Conservation (phyloP, 2,113 vertebrate species). For the Dicerorhinus sumatrensis region DNA sequence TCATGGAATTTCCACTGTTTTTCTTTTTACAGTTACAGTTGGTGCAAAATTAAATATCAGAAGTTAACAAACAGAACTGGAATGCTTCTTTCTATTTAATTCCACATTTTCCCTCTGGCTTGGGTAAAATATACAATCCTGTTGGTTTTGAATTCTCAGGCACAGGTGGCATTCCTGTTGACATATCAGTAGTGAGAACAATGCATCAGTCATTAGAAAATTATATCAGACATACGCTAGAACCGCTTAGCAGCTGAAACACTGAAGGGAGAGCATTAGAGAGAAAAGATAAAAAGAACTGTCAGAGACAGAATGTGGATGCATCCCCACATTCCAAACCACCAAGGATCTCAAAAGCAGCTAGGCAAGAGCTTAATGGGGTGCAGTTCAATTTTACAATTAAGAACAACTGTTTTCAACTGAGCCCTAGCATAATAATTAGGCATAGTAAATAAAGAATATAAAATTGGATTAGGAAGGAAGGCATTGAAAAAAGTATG, state of each 20-base stretch:
- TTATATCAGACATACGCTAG: conserved; percentile 44
- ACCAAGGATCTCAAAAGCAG: conserved; percentile 60
- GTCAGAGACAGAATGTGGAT: conserved; percentile 14
- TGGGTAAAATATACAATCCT: not conserved
- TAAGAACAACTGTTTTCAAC: conserved; percentile 75
- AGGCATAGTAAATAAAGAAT: conserved; percentile 64
- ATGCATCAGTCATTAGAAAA: conserved; percentile 63
- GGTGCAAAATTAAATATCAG: conserved; percentile 23
- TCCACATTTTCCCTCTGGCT: conserved; percentile 34
- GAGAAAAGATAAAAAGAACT: conserved; percentile 44
- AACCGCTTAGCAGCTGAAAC: conserved; percentile 47
- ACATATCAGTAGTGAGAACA: conserved; percentile 40
- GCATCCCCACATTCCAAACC: conserved; percentile 10
- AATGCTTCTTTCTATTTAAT: conserved; percentile 53
- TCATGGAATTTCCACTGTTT: not conserved
- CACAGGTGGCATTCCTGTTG: conserved; percentile 66
- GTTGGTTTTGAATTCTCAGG: conserved; percentile 59
- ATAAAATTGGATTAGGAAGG: conserved; percentile 60
- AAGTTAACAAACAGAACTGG: conserved; percentile 43
- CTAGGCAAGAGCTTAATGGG: conserved; percentile 46
- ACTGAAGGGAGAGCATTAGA: conserved; percentile 29
- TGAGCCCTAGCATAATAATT: conserved; percentile 58
- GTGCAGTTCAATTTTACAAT: conserved; percentile 66
- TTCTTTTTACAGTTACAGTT: not conserved
- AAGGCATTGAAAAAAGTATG: conserved; percentile 51